Conservation (phyloP, 2,888 invertebrate genomes). For the Metallyticus violacea region DNA sequence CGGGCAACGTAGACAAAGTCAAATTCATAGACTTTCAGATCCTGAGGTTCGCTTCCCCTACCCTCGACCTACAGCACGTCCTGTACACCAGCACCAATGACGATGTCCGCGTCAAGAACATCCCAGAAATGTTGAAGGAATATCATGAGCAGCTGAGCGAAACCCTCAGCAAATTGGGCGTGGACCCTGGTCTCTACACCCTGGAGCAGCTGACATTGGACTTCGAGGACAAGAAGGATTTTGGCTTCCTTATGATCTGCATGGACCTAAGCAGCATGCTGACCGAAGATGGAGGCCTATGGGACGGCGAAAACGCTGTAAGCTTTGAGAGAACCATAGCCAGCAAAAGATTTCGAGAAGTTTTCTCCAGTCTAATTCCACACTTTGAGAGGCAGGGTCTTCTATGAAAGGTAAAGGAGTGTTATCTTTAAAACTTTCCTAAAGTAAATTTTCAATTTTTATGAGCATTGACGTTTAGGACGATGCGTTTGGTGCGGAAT, state of each 20-base stretch:
- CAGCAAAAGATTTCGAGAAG: constrained; percentile 5
- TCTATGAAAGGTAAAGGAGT: too few species aligned
- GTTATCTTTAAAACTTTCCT: too few species aligned
- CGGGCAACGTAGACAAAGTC: constrained; percentile 16
- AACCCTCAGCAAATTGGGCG: background rate
- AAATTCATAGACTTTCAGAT: constrained; percentile 33
- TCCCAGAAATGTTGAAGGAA: constrained; percentile 20
- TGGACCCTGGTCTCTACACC: constrained; percentile 6
- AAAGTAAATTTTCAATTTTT: too few species aligned
- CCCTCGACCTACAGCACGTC: constrained; percentile 31
- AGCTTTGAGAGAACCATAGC: background rate
- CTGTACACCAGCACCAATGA: constrained; percentile 16
- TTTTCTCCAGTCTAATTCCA: constrained; percentile 1
- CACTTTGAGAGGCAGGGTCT: constrained; percentile 17
- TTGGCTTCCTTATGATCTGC: constrained; percentile 35
- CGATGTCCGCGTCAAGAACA: background rate
- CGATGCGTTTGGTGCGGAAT: too few species aligned
- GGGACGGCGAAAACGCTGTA: background rate
- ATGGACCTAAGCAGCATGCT: constrained; percentile 35
- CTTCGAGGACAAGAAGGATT: constrained; percentile 34
- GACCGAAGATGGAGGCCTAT: constrained; percentile 30
- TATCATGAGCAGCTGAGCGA: constrained; percentile 22
- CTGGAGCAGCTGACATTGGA: constrained; percentile 36
- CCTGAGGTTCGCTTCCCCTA: constrained; percentile 24
- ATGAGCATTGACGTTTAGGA: too few species aligned